Base-by-base conservation (phyloP, 2,888 invertebrate genomes). In the Tetramorium bicarinatum region DNA sequence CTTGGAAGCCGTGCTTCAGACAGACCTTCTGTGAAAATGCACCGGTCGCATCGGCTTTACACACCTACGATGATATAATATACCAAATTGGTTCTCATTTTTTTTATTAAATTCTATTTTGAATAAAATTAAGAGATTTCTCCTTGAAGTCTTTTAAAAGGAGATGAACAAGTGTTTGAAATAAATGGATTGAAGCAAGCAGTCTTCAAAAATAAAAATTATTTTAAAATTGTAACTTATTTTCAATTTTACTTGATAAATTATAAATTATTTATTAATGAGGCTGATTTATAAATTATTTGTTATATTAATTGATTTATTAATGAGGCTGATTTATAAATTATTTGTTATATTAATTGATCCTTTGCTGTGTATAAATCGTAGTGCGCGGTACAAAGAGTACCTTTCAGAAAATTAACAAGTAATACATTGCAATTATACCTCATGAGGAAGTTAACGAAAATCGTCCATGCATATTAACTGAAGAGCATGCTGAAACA, bases 11-110 rank as follows among this genome's bases (percentile, higher is more conserved):
- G 64, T 97, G 95, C 44, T 96, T 96, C 91, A 96, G 96, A 85
- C 97, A 96, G 80, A 97, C 97, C 90, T 97, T 97, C 92, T 98
- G 98, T 0, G 98, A 98, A 92, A 96, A 98, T 2, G 96, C 96
- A 29, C 98, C 97, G 0, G 98, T 98, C 0, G 98, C 97, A 93
- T 98, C 98, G 25, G 97, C 97, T 95, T 98, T 98, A 91, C 98
- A 96, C 38, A 98, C 93, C 97, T 97, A 95, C 61, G 96, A 96
- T 47, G 61, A 38, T 62, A 15, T 38, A 49, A 47, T 74, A 38
- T 38, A 29, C 11, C 1, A 49, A 29, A 44, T 49, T 21, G 1
- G 9, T 54, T 38, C n/a, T 54, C 38, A n/a, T 74, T 44, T 34
- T 61, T n/a, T 75, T 13, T 74, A 47, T 47, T 75, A 47, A 61